phyloP scores from a whole-genome alignment of 1,140 invertebrate species.

The Tigriopus japonicus region DNA sequence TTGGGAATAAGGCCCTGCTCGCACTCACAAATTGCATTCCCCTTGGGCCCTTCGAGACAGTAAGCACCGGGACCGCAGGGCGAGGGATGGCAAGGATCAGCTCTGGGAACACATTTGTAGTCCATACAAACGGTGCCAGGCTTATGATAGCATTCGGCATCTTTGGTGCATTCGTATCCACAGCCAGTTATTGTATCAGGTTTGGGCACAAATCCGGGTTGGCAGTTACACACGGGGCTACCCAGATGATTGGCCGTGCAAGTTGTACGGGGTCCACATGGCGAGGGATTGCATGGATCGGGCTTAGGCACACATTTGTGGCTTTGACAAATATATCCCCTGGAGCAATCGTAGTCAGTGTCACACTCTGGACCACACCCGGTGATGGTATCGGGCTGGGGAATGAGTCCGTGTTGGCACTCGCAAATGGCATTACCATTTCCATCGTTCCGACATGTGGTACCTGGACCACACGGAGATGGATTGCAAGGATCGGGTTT shows the following conservation, averaged over 20 bases:
- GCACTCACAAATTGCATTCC: constrained; percentile 9
- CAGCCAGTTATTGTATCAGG: constrained; percentile 16
- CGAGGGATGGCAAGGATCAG: constrained; percentile 46
- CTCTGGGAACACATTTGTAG: neutral
- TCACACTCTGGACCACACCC: constrained; percentile 49
- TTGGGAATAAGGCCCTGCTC: constrained; percentile 5
- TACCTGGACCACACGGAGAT: constrained; percentile 20
- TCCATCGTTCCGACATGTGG: constrained; percentile 19
- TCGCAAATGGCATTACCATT: constrained; percentile 55
- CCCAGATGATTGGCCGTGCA: constrained; percentile 41
- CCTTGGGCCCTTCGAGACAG: constrained; percentile 26
- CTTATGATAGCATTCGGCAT: constrained; percentile 23
- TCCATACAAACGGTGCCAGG: neutral
- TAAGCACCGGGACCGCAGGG: constrained; percentile 52
- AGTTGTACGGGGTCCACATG: constrained; percentile 49
- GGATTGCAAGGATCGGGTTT: constrained; percentile 11
- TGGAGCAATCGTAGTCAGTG: constrained; percentile 44
- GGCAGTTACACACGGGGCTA: constrained; percentile 51
- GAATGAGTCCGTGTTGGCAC: constrained; percentile 23
- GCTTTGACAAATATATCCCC: constrained; percentile 48
- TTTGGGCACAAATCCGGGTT: constrained; percentile 19
- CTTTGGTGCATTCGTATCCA: constrained; percentile 19
- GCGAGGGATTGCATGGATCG: constrained; percentile 46
- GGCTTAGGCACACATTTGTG: constrained; percentile 39
- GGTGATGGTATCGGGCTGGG: constrained; percentile 25